phyloP scores from a whole-genome alignment of 2,888 invertebrate species.

The Euplagia quadripunctaria region DNA sequence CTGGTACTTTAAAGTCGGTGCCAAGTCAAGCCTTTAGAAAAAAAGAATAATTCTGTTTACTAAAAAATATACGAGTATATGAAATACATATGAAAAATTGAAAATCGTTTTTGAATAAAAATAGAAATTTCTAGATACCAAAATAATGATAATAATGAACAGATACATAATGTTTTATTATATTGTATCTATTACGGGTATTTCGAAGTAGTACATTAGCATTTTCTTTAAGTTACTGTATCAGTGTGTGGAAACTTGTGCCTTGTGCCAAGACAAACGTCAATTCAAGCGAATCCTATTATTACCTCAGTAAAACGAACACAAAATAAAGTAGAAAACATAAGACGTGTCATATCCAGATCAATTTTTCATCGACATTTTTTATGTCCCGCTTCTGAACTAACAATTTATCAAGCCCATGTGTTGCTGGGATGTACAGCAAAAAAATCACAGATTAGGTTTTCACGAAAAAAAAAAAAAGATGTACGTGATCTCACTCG shows the following conservation, averaged over 20 bases:
- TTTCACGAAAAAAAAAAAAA: conserved; percentile 72
- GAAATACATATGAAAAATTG: no score
- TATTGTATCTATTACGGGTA: no score
- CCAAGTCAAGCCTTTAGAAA: no score
- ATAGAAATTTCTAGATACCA: no score
- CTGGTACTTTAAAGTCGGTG: no score
- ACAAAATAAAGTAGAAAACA: conserved; percentile 46
- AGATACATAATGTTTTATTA: no score
- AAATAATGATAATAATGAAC: no score
- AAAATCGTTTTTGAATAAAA: no score
- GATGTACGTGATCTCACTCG: conserved; percentile 68
- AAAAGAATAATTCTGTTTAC: no score
- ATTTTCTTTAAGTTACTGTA: no score
- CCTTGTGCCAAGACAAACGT: conserved; percentile 19
- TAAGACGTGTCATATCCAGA: conserved; percentile 58
- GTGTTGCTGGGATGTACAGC: conserved; percentile 63
- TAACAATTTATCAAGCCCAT: conserved; percentile 77
- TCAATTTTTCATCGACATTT: conserved; percentile 73
- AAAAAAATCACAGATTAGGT: conserved; percentile 73
- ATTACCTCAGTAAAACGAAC: conserved; percentile 21
- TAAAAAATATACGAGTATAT: no score
- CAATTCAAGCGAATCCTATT: neutral
- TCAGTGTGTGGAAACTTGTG: neutral
- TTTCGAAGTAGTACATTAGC: no score
- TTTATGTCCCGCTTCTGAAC: conserved; percentile 58